Base-by-base conservation (phyloP, 2,888 invertebrate species). In the Drosophila neutralis region DNA sequence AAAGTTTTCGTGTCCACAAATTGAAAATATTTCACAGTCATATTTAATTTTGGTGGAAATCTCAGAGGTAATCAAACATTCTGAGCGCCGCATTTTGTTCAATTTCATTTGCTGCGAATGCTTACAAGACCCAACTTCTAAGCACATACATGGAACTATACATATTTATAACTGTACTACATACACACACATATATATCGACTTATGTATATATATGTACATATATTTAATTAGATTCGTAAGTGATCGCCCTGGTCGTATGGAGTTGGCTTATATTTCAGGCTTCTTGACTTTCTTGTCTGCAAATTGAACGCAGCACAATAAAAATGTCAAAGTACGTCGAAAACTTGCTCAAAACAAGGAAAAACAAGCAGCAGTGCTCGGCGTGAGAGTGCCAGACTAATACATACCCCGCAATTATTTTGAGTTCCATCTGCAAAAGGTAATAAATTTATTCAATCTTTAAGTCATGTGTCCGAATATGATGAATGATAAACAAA, bases 1-100 rank as follows among this genome's bases (percentile, higher is more conserved):
- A 76, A 80, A 80, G 63, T 85, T 87, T 73, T 82, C 80, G 78
- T 87, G 90, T 87, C 89, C 90, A 87, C 90, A 87, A 87, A 89
- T 87, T 90, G 87, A 87, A 90, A 87, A 89, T 87, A 89, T 90
- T 87, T 82, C 85, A 76, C 82, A 87, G 87, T 84, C 89, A 87
- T 87, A 87, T 90, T 87, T 89, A 87, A 90, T 87, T 87, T 87
- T 69, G 72, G 73, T 61, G 65, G 66, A 69, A 83, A 72, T 86
- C 87, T 87, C 90, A 10, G 60, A 87, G 89, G 87, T 87, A 90
- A 87, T 87, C 90, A 84, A 84, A 82, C 69, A 75, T 69, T 82
- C 68, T 64, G 60, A 62, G 59, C 42, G 69, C 52, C 62, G 70
- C 70, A 61, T 63, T 72, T 63, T 56, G 63, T 66, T 59, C 75